A percentile compares a stretch with the other conserved stretches of the same genome.
phyloP scores from a whole-genome alignment of 2,113 vertebrate species.

The Notothenia rossii region DNA sequence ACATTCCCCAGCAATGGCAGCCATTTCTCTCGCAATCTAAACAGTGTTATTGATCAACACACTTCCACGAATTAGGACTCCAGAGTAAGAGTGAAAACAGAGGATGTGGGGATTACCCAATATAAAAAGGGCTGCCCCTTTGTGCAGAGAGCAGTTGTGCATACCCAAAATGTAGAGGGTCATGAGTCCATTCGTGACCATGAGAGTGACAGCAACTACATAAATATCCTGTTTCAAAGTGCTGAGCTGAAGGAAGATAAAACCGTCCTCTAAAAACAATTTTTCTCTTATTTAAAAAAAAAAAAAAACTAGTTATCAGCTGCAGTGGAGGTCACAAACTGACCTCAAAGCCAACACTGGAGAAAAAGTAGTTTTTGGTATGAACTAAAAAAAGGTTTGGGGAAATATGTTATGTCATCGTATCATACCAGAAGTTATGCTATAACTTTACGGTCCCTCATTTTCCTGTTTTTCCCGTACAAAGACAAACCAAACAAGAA shows the following conservation, averaged over 20 bases:
- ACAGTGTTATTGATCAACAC: slow-evolving; percentile 57
- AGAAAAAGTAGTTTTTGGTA: slow-evolving; percentile 1
- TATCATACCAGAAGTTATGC: slow-evolving; percentile 22
- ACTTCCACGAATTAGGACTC: slow-evolving; percentile 37
- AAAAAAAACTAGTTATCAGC: slow-evolving; percentile 11
- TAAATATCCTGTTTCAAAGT: slow-evolving; percentile 3
- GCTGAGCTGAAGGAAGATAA: slow-evolving; percentile 36
- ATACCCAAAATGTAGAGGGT: slow-evolving; percentile 37
- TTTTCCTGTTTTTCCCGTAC: background rate
- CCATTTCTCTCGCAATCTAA: slow-evolving; percentile 39
- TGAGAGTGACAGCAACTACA: slow-evolving; percentile 11
- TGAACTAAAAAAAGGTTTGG: background rate
- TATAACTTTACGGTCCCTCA: background rate
- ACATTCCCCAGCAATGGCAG: slow-evolving; percentile 51
- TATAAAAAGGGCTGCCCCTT: slow-evolving; percentile 38
- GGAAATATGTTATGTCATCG: background rate
- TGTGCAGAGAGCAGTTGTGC: slow-evolving; percentile 27
- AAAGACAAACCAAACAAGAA: slow-evolving; percentile 1
- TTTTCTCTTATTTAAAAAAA: background rate
- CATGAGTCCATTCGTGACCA: slow-evolving; percentile 49
- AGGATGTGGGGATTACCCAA: slow-evolving; percentile 47
- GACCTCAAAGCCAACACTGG: background rate
- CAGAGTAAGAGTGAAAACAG: slow-evolving; percentile 48
- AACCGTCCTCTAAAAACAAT: background rate
- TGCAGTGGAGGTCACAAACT: background rate